Evolutionary conservation across 2,888 invertebrate genomes (phyloP), one percentile per base, ranked within the genome.

Genomic region (Hypomecis atomaria): DNA sequence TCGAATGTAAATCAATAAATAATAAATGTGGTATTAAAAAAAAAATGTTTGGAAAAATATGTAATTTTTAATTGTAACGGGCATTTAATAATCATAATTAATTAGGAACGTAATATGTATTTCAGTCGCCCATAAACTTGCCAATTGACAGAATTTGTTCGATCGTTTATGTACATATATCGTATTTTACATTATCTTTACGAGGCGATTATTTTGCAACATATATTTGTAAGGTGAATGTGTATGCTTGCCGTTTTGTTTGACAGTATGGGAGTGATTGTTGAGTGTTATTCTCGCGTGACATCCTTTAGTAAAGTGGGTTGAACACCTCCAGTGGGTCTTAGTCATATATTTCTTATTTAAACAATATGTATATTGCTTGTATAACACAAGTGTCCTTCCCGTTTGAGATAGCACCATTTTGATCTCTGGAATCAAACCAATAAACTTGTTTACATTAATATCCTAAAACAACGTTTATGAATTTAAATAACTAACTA

Each of bases 241-340:
- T 50, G 37, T 37, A 38, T 50, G 50, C 8, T 50, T 8, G 7
- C 50, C 50, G 13, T 38, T 50, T 3, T 13, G 8, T 10, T 7
- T 13, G 5, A 50, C 37, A 4, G 5, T 3, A 13, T 36, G 8
- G 8, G 5, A 50, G 37, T 11, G 8, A 38, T 13, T 8, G 6
- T 50, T 13, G 10, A 38, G 13, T 13, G 50, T 50, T 9, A 50
- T 9, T 13, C 13, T 50, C 10, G 50, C 37, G 13, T 1, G 37
- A 11, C 50, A 50, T 37, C 50, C 37, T 37, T 13, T 37, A 4
- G 37, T 50, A 9, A 11, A 13, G 40, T 70, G 50, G 13, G 37
- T 50, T 8, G 50, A 50, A 50, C 50, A 50, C 65, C 13, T 52
- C 7, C n/a, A 45, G n/a, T 36, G 13, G 23, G 36, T n/a, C n/a